These are phyloP conservation scores for Aurelia aurita complex sp. Pacific DNA, from an alignment of 30 jellyfish, hydroid and myxozoan genomes.

Conservation along the genomic window DNA sequence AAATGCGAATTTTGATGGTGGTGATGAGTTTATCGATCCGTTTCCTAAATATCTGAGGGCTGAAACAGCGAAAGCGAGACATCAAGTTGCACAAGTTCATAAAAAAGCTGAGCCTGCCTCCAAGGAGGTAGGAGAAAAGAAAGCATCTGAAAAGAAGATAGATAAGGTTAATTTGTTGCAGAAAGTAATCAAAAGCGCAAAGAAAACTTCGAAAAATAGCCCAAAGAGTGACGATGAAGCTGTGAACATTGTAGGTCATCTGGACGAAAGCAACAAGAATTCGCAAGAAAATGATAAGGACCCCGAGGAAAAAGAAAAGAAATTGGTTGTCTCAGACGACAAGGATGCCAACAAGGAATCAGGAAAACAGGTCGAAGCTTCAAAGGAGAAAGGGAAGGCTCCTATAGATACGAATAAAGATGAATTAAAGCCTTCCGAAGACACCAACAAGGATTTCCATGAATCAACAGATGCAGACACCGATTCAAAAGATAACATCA, in stretches of 20 bases:
- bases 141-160: not conserved
- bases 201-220: not conserved
- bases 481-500: not conserved
- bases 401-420: not conserved
- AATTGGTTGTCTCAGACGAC: not conserved
- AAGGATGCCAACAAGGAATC: not conserved
- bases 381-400: not conserved
- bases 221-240: too few relatives aligned
- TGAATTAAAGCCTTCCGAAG: not conserved
- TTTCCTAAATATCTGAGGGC: not conserved
- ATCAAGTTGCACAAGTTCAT: not conserved
- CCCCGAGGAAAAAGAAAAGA: not conserved
- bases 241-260: not conserved
- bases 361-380: not conserved
- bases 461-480: not conserved
- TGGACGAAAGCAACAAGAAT: not conserved
- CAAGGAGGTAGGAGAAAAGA: not conserved
- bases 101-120: not conserved
- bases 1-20: constrained; percentile 35
- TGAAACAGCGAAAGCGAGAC: constrained; percentile 31
- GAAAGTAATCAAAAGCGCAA: not conserved
- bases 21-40: constrained; percentile 44
- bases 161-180: not conserved
- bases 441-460: not conserved
- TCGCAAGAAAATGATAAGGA: not conserved